Evolutionary conservation across 2,797 vertebrate species (phyloP).

Genomic region (Nannoperca obscura): DNA sequence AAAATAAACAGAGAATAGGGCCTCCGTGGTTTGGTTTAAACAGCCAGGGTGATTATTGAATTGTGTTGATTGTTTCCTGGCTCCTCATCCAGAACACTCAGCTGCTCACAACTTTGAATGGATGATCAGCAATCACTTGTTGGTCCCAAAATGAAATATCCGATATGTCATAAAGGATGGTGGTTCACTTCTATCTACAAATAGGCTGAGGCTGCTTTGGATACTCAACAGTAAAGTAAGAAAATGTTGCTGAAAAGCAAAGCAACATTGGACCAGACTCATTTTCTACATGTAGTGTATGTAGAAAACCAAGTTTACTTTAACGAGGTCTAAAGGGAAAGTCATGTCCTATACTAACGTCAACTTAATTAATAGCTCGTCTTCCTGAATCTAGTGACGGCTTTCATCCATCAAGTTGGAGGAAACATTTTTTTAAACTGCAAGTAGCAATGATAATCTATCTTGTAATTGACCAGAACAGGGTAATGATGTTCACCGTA

Average conservation of each 20-base stretch:
- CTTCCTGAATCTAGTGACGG: background rate
- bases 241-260: background rate
- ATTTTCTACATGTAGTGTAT: too few relatives aligned
- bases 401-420: slow-evolving; percentile 12
- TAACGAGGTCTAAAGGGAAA: background rate
- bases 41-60: slow-evolving; percentile 74
- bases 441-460: slow-evolving; percentile 50
- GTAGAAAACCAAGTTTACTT: background rate
- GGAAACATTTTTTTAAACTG: slow-evolving; percentile 20
- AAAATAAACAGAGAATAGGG: slow-evolving; percentile 76
- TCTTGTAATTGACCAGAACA: slow-evolving; percentile 65
- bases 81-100: slow-evolving; percentile 36
- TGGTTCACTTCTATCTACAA: too few relatives aligned
- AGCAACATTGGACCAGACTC: too few relatives aligned
- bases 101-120: background rate
- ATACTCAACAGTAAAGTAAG: background rate
- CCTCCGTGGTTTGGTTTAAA: slow-evolving; percentile 67
- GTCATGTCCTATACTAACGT: too few relatives aligned
- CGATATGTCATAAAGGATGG: background rate
- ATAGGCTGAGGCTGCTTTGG: too few relatives aligned
- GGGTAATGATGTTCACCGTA: slow-evolving; percentile 63
- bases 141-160: background rate
- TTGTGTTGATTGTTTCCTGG: slow-evolving; percentile 77
- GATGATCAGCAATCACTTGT: background rate
- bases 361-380: background rate